Conservation (phyloP, 1,140 invertebrate genomes). For the Listronotus bonariensis region DNA sequence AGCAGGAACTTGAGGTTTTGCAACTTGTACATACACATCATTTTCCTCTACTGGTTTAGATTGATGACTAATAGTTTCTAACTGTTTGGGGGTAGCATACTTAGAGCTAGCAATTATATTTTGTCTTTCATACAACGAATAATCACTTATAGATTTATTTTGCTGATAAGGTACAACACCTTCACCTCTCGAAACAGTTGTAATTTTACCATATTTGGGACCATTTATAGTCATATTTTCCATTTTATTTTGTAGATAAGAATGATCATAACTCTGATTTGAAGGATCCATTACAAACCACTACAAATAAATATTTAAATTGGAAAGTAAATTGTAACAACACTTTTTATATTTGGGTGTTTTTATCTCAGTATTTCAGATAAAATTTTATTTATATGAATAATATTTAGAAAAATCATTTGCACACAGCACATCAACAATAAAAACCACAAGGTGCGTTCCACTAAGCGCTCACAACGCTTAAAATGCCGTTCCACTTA, state of each 20-base stretch:
- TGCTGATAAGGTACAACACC: constrained; percentile 42
- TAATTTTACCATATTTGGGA: constrained; percentile 47
- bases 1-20: constrained; percentile 57
- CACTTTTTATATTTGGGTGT: no score
- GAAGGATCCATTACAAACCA: constrained; percentile 8
- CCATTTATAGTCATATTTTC: constrained; percentile 46
- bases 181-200: constrained; percentile 36
- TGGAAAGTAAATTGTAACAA: no score
- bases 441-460: no score
- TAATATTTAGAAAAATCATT: no score
- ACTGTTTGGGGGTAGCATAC: constrained; percentile 74
- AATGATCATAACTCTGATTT: constrained; percentile 33
- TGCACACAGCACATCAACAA: no score
- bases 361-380: no score
- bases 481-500: no score
- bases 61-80: constrained; percentile 59
- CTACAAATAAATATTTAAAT: no score
- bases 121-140: constrained; percentile 67
- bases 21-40: constrained; percentile 54
- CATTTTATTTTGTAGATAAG: constrained; percentile 43
- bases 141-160: constrained; percentile 58
- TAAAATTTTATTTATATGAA: no score
- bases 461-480: no score
- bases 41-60: constrained; percentile 46
- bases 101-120: constrained; percentile 74